Conservation (phyloP, 1,140 invertebrate genomes). For the Pachyrhynchus sulphureomaculatus region DNA sequence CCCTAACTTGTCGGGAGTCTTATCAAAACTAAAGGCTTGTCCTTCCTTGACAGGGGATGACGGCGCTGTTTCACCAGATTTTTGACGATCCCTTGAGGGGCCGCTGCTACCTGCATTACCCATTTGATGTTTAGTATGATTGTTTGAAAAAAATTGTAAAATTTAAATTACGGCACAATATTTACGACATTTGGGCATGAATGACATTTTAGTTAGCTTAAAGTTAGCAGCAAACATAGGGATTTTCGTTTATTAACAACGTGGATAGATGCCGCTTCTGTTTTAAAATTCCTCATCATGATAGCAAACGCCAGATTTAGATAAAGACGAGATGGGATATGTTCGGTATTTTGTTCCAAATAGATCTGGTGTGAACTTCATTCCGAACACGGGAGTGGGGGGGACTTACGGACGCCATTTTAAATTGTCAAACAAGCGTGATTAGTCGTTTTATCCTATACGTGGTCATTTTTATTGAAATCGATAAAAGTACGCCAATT, state of each 20-base stretch:
- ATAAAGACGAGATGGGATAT: no score
- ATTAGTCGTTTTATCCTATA: background rate
- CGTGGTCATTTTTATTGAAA: slow-evolving; percentile 2
- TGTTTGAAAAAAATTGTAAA: slow-evolving; percentile 3
- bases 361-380: no score
- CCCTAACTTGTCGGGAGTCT: slow-evolving; percentile 66
- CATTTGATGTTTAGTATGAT: slow-evolving; percentile 53
- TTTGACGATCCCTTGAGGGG: slow-evolving; percentile 65
- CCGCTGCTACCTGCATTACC: slow-evolving; percentile 73
- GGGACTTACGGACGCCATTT: slow-evolving; percentile 1
- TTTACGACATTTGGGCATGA: slow-evolving; percentile 4
- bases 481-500: background rate
- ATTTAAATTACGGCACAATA: background rate
- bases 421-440: background rate
- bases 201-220: background rate
- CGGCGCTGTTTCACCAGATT: slow-evolving; percentile 61
- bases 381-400: no score
- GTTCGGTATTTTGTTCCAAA: no score
- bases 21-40: slow-evolving; percentile 84
- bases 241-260: background rate
- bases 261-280: no score
- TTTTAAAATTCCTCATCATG: no score
- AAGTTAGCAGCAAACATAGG: background rate
- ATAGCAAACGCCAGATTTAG: no score
- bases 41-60: slow-evolving; percentile 73